phyloP scores from a whole-genome alignment of 2,888 invertebrate species.

The Volucella inanis region DNA sequence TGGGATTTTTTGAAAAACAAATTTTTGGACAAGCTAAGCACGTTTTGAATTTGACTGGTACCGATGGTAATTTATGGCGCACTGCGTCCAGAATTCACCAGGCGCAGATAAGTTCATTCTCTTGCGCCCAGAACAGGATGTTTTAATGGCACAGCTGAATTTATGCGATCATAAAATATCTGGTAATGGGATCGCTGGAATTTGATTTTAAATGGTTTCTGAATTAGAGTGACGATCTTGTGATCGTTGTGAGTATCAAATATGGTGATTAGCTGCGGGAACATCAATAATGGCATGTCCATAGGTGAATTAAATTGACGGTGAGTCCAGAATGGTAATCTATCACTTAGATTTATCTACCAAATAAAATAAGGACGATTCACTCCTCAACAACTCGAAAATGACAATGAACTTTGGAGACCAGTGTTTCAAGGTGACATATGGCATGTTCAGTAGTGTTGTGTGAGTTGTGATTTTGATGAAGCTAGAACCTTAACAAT shows the following conservation, averaged over 20 bases:
- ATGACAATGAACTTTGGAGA: no score
- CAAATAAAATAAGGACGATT: no score
- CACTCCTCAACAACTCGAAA: no score
- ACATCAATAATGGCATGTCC: constrained; percentile 58
- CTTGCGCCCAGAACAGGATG: constrained; percentile 52
- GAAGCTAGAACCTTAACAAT: no score
- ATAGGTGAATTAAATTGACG: constrained; percentile 50
- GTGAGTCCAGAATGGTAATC: constrained; percentile 47
- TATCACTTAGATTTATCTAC: background rate
- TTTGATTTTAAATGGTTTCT: constrained; percentile 66
- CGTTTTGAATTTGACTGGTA: constrained; percentile 66
- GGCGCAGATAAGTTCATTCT: constrained; percentile 8
- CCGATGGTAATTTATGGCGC: constrained; percentile 67
- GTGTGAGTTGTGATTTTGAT: no score
- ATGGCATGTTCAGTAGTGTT: no score
- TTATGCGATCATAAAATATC: constrained; percentile 67
- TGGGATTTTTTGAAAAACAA: background rate
- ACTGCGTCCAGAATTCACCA: constrained; percentile 48
- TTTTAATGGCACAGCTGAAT: constrained; percentile 60
- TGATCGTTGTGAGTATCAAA: constrained; percentile 30
- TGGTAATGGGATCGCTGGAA: constrained; percentile 67
- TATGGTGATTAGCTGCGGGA: constrained; percentile 52
- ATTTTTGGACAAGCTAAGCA: constrained; percentile 60
- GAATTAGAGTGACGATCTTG: constrained; percentile 46
- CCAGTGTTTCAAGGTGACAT: no score